A percentile compares a stretch with the other conserved stretches of the same genome.
These are phyloP conservation scores for Typhlichthys subterraneus DNA, from an alignment of 2,797 vertebrate genomes.

Conservation along the genomic window DNA sequence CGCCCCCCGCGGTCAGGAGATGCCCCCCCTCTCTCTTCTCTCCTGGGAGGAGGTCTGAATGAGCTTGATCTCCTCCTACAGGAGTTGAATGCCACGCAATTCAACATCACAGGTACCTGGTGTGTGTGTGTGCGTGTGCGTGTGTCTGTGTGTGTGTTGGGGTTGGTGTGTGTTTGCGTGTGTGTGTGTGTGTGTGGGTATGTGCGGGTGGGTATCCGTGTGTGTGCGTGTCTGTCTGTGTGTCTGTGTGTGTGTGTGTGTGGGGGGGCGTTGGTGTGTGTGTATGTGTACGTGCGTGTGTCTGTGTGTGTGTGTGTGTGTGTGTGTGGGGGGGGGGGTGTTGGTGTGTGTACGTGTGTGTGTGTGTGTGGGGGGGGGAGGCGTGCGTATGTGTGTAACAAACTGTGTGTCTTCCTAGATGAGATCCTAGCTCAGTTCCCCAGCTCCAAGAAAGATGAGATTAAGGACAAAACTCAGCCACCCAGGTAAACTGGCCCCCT, in stretches of 20 bases:
- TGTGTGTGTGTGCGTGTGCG: slow-evolving; percentile 1
- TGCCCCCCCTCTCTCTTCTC: slow-evolving; percentile 76
- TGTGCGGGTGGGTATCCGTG: no score
- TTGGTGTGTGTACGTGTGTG: not conserved
- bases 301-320: not conserved
- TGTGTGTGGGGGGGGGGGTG: no score
- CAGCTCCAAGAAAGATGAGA: slow-evolving; percentile 77
- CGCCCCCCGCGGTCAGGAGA: slow-evolving; percentile 80
- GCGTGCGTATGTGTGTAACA: not conserved
- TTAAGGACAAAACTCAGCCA: slow-evolving; percentile 64
- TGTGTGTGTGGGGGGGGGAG: not conserved
- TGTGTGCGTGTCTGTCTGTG: no score
- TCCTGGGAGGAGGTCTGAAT: slow-evolving; percentile 87
- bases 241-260: no score
- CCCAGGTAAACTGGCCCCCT: slow-evolving; percentile 54
- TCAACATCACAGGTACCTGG: slow-evolving; percentile 88
- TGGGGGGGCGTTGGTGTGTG: not conserved
- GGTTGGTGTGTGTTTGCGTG: not conserved
- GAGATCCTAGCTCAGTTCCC: slow-evolving; percentile 95
- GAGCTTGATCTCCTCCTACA: slow-evolving; percentile 90
- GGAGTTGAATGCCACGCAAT: slow-evolving; percentile 92
- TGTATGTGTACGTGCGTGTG: not conserved
- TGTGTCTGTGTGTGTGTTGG: not conserved
- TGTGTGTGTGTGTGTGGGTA: no score
- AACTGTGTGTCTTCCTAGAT: slow-evolving; percentile 71